A percentile compares a stretch with the other conserved stretches of the same genome.
phyloP scores from a whole-genome alignment of 2,888 invertebrate species.

The Oxystoma pomonae region DNA sequence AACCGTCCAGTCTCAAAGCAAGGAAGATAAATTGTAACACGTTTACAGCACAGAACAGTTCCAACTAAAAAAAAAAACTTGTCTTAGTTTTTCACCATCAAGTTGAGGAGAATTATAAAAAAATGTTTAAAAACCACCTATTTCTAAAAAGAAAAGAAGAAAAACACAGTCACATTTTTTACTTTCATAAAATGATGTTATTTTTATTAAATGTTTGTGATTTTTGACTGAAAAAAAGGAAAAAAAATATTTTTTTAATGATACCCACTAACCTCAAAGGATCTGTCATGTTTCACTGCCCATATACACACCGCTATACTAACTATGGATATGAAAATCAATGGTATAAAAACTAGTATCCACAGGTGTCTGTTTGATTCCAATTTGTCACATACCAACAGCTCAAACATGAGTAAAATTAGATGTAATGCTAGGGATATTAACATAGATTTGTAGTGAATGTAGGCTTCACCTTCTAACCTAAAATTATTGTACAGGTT shows the following conservation, averaged over 20 bases:
- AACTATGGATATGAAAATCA: conserved; percentile 94
- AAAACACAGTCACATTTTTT: too few species aligned
- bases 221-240: too few species aligned
- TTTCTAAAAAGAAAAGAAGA: too few species aligned
- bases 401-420: conserved; percentile 92
- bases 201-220: too few species aligned
- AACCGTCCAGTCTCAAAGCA: conserved; percentile 85
- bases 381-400: conserved; percentile 92
- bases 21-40: conserved; percentile 96
- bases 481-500: too few species aligned
- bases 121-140: too few species aligned
- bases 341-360: conserved; percentile 91
- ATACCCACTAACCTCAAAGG: conserved; percentile 84
- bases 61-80: conserved; percentile 81
- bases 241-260: too few species aligned
- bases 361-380: conserved; percentile 81
- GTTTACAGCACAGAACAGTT: conserved; percentile 95
- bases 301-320: conserved; percentile 97
- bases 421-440: conserved; percentile 92
- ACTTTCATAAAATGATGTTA: neutral
- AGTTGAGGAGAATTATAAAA: too few species aligned
- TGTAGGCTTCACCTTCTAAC: conserved; percentile 91
- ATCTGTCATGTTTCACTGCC: conserved; percentile 97
- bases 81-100: too few species aligned
- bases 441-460: conserved; percentile 98